Evolutionary conservation across 37 sponge, comb jelly and placozoan genomes (phyloP).

Genomic region (Hexactinellida sp.): DNA sequence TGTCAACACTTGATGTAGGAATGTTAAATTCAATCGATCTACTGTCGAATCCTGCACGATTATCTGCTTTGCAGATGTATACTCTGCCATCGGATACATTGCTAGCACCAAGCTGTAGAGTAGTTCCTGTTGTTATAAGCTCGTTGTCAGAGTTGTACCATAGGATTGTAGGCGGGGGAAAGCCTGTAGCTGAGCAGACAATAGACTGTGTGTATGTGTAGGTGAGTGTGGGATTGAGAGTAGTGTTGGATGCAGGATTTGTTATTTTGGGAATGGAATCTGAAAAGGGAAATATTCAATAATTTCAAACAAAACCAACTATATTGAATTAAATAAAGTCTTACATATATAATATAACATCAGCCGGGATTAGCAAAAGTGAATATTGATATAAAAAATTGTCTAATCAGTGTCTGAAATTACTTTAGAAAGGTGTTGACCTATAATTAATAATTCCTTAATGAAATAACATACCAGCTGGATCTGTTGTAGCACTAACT

Average conservation of each 20-base stretch:
- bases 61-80: background rate
- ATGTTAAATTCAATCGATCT: background rate
- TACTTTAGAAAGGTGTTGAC: no score
- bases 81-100: background rate
- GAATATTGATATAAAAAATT: no score
- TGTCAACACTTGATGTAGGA: background rate
- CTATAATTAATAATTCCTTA: no score
- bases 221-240: background rate
- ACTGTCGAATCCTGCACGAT: background rate
- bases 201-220: background rate
- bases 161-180: background rate
- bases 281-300: background rate
- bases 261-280: background rate
- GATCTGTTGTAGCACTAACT: background rate
- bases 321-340: no score
- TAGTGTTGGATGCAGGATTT: background rate
- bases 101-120: background rate
- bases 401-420: no score
- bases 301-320: no score
- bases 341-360: no score
- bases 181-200: background rate
- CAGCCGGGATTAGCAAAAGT: no score
- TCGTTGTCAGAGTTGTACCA: slow-evolving; percentile 10
- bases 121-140: background rate
- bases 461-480: background rate